Evolutionary conservation across 2,113 vertebrate genomes (phyloP), one percentile per base, ranked within the genome.

Genomic region (Typhlomys cinereus): DNA sequence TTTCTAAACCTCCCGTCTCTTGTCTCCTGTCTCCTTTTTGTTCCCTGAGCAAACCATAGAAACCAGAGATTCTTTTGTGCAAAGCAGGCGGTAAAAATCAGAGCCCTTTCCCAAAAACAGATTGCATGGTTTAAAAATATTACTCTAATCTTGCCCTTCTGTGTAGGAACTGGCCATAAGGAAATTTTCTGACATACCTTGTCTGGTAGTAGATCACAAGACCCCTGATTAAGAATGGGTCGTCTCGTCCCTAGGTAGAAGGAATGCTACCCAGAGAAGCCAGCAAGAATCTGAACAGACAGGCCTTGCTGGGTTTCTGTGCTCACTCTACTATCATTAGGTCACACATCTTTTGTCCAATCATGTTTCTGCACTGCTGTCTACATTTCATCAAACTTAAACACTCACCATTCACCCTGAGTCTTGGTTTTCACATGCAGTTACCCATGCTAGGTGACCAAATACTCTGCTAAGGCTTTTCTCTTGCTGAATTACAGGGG

Each of bases 231-330:
- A 64, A 75, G 59, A 39, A 67, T 52, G 52, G 61, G 69, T 50
- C 20, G 27, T 59, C 39, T 62, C 50, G 69, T 80, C 25, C 31
- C 10, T 9, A 12, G 54, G 70, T n/a, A 52, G 91, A 67, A 82
- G 76, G 59, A 88, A 75, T 67, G 85, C 69, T 83, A 61, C 34
- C 34, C 34, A 50, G 61, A 66, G 67, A 88, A 20, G 69, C 50
- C 78, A 48, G 50, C 67, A 88, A 92, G 69, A 92, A 81, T 88
- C 91, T 92, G 76, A 88, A 59, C 76, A 31, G 69, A 82, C 78
- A 82, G 59, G 91, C 69, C 85, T 75, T 67, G 27, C 59, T 39
- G 69, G 69, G 59, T 39, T 69, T 81, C 48, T 44, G 36, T 52
- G 44, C 69, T 74, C 67, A 48, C 23, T 59, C 76, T 81, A 48